Evolutionary conservation across 2,797 vertebrate species (phyloP).

Genomic region (Arnoldichthys spilopterus): DNA sequence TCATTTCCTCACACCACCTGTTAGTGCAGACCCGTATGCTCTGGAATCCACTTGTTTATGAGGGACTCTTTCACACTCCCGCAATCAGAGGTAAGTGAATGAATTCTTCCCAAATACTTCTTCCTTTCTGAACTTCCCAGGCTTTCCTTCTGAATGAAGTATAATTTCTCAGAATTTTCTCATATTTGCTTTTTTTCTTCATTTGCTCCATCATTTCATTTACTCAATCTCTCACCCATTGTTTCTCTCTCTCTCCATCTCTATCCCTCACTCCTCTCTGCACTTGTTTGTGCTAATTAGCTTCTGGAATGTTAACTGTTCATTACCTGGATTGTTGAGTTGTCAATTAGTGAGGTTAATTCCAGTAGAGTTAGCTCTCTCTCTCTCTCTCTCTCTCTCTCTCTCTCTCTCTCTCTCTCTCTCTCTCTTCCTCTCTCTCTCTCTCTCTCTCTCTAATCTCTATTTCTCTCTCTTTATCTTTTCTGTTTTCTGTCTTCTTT

Average conservation of each 20-base stretch:
- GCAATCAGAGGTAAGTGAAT: constrained; percentile 70
- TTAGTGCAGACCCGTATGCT: constrained; percentile 68
- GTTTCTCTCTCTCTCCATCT: not conserved
- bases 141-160: constrained; percentile 5
- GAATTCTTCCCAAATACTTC: constrained; percentile 28
- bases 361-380: not conserved
- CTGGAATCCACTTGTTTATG: constrained; percentile 71
- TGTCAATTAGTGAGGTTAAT: not conserved
- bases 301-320: constrained; percentile 1
- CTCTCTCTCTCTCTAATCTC: not conserved
- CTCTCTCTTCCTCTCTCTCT: not conserved
- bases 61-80: constrained; percentile 68
- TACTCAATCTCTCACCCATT: not conserved
- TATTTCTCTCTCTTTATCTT: not conserved
- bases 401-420: not conserved
- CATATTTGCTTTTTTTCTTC: constrained; percentile 7
- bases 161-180: not conserved
- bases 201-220: constrained; percentile 16
- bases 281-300: not conserved
- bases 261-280: not conserved
- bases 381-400: not conserved
- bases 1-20: constrained; percentile 74
- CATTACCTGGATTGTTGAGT: not conserved
- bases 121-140: constrained; percentile 40
- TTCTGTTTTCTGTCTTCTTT: not conserved